Evolutionary conservation across 1,140 invertebrate genomes (phyloP), one percentile per base, ranked within the genome.

Genomic region (Trachymyrmex cornetzi): DNA sequence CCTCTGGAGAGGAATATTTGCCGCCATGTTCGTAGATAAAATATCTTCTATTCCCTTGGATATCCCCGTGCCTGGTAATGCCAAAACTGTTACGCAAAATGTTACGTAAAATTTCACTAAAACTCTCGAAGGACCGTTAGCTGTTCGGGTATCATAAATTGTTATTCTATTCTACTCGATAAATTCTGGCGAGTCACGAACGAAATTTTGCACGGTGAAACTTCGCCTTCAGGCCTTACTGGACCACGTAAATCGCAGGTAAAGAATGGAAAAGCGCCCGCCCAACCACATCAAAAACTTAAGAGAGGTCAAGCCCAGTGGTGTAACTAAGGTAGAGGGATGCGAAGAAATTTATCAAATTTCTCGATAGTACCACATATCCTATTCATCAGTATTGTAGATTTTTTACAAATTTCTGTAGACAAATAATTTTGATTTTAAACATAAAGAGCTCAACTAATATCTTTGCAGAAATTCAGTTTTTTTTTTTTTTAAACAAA

Each of bases 141-240:
- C 67, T 61, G 55, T 38, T 50, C 38, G 38, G 80, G 30, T 84
- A 74, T 84, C 80, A 75, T 84, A 84, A 84, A 84, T 84, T 84
- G 80, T 84, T 84, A 84, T 84, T 84, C 69, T 74, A 84, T 84
- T 84, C 69, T 84, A 84, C 53, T 84, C 80, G 80, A 84, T 84
- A 84, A 84, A 84, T 84, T 84, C 69, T 74, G 4, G 34, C 57
- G 38, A 84, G 80, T 84, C 69, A 84, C 69, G 69, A 44, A 19
- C 27, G 80, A 75, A 84, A 84, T 84, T 84, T 84, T 44, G 80
- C 80, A 27, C 24, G 55, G 44, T 30, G 79, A 61, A 84, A 84
- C 53, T 84, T 84, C 24, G 55, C 69, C 69, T 34, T 84, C 69
- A 69, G 55, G n/a, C 67, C 38, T 44, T 55, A 74, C 57, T 53